Evolutionary conservation across 2,113 vertebrate genomes (phyloP), one percentile per base, ranked within the genome.

Genomic region (Irena cyanogastra): DNA sequence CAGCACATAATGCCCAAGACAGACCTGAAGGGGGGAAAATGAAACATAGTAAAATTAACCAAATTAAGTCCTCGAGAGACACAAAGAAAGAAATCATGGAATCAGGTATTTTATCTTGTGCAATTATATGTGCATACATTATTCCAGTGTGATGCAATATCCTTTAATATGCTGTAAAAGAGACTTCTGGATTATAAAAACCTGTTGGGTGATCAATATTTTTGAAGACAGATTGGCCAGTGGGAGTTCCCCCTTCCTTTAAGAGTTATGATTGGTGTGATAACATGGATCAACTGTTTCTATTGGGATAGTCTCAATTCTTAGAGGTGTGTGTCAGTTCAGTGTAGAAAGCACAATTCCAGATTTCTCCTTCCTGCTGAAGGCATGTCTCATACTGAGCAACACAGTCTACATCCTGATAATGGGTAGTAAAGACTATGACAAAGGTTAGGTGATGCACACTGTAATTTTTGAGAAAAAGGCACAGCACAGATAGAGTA

Each of bases 121-220:
- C 11, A 39, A 10, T 50, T 59, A 23, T 41, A n/a, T 1, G 1
- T 65, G 13, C 8, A 9, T 44, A 8, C 1, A 1, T 54, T 42
- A 42, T 71, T 83, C 20, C 66, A 23, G 3, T 72, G 16, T 23
- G 24, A 42, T 65, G 13, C 18, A 61, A 11, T 23, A 11, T 35
- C 14, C 22, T 49, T 33, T 47, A 78, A 37, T 9, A 20, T 21
- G 6, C 7, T 64, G 7, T 35, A n/a, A 69, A 41, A 71, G 41
- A 82, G 10, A 57, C 10, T 21, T 83, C 30, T 70, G 42, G 22
- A 49, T 56, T 35, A 30, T 13, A 64, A 65, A 78, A 56, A 6
- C 42, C 20, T 45, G 4, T 57, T 88, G 7, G 21, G 45, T 45
- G 49, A 57, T 27, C n/a, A 45, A 4, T 42, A 23, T 77, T 70